Base-by-base conservation (phyloP, 2,888 invertebrate species). In the Coelinius sp. region DNA sequence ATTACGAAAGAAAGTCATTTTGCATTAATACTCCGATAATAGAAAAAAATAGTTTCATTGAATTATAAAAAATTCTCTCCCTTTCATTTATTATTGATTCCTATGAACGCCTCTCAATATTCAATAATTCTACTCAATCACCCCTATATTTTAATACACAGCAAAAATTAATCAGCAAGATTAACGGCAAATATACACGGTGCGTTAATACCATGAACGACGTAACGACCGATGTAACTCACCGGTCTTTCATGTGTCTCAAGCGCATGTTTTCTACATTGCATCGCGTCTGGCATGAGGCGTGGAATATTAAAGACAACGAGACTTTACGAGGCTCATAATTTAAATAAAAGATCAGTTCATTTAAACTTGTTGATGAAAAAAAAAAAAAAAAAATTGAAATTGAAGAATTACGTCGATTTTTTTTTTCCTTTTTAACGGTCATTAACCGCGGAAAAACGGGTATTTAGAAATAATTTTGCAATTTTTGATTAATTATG, bases 341-440 rank as follows among this genome's bases (percentile, higher is more conserved):
- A 68, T 68, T 68, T 68, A 68, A 68, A 53, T 56, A 56, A 71
- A 53, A 66, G 66, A 71, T 71, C 66, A 38, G 35, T 71, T 24
- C 52, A 52, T 27, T 25, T 59, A 25, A 53, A 49, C n/a, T 35
- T 62, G 52, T 46, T 35, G 66, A 22, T 59, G n/a, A 22, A 22
- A 65, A 27, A 49, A 63, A 31, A 8, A 52, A 62, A 17, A 65
- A 27, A 49, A 63, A 31, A 8, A 52, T 52, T 10, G 20, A 52
- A 52, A 52, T 52, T 52, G 24, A 52, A 52, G 24, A 52, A 52
- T 52, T 52, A 52, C 12, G 22, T 52, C 12, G 17, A 24, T 52
- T 52, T 52, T 14, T n/a, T 14, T 41, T 14, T 41, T 14, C 41
- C n/a, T n/a, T n/a, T n/a, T n/a, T n/a, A n/a, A n/a, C n/a, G n/a